phyloP scores from a whole-genome alignment of 2,888 invertebrate species.

The Capitulum mitella region DNA sequence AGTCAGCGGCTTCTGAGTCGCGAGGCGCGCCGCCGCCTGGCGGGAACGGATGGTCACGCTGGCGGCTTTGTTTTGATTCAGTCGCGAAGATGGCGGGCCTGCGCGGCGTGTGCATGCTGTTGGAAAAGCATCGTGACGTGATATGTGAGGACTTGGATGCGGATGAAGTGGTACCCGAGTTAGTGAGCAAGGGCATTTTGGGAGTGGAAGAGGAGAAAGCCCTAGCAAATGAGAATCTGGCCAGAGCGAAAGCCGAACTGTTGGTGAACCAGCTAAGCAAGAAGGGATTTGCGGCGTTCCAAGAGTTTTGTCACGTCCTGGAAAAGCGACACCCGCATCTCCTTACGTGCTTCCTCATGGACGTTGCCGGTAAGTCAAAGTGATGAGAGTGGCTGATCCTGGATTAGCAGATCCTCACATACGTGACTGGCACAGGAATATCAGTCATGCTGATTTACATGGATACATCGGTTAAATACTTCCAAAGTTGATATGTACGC shows the following conservation, averaged over 20 bases:
- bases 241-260: neutral
- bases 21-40: neutral
- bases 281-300: slow-evolving; percentile 21
- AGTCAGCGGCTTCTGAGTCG: neutral
- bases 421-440: no score
- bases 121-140: slow-evolving; percentile 21
- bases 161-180: slow-evolving; percentile 14
- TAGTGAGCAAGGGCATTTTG: slow-evolving; percentile 12
- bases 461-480: no score
- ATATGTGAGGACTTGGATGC: slow-evolving; percentile 10
- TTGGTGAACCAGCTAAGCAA: neutral
- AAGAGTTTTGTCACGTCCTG: slow-evolving; percentile 7
- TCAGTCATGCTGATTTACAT: no score
- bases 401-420: no score
- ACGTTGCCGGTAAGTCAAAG: slow-evolving; percentile 19
- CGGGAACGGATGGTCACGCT: no score
- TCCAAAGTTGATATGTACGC: no score
- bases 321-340: slow-evolving; percentile 1
- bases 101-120: neutral
- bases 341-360: slow-evolving; percentile 12
- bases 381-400: no score
- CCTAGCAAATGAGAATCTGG: neutral
- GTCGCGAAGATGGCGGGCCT: slow-evolving; percentile 21
- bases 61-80: slow-evolving; percentile 11
- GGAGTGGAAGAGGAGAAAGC: neutral